These are phyloP conservation scores for Luidia sarsii DNA, from an alignment of 53 echinoderm and acorn worm genomes.

Conservation along the genomic window DNA sequence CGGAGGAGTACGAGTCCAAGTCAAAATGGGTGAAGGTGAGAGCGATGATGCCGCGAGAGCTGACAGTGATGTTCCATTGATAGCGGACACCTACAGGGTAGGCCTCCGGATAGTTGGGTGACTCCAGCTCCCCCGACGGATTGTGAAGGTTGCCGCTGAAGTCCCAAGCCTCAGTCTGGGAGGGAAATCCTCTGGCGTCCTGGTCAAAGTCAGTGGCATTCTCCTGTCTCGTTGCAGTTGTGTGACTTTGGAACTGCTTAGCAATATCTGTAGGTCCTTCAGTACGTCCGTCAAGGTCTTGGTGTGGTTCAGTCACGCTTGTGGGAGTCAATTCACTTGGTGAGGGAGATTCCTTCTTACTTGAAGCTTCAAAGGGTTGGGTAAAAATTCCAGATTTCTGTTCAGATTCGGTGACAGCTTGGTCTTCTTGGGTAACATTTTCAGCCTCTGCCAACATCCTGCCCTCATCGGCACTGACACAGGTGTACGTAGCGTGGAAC, in stretches of 20 bases:
- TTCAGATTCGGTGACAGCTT: not conserved
- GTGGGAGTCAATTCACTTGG: not conserved
- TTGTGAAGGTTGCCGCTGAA: not conserved
- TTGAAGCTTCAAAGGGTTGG: not conserved
- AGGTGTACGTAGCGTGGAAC: slow-evolving; percentile 29
- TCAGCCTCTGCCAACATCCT: not conserved
- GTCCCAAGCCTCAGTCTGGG: not conserved
- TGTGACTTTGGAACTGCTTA: too few relatives aligned
- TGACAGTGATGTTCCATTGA: slow-evolving; percentile 32
- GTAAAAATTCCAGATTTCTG: not conserved
- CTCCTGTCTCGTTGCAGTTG: not conserved
- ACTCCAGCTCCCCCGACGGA: slow-evolving; percentile 17
- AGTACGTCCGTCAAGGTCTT: not conserved
- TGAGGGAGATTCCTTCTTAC: not conserved
- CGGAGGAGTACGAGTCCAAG: slow-evolving; percentile 1
- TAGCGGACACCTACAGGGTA: slow-evolving; percentile 22
- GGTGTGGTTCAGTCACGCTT: not conserved
- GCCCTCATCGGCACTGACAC: not conserved
- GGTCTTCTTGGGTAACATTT: not conserved
- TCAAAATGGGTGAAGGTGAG: slow-evolving; percentile 48
- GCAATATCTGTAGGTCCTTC: too few relatives aligned
- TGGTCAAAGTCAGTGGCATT: not conserved
- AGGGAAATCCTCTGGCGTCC: too few relatives aligned
- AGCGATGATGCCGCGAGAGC: slow-evolving; percentile 13
- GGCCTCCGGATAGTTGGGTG: slow-evolving; percentile 31